Base-by-base conservation (phyloP, 1,140 invertebrate genomes). In the Eubasilissa regina region DNA sequence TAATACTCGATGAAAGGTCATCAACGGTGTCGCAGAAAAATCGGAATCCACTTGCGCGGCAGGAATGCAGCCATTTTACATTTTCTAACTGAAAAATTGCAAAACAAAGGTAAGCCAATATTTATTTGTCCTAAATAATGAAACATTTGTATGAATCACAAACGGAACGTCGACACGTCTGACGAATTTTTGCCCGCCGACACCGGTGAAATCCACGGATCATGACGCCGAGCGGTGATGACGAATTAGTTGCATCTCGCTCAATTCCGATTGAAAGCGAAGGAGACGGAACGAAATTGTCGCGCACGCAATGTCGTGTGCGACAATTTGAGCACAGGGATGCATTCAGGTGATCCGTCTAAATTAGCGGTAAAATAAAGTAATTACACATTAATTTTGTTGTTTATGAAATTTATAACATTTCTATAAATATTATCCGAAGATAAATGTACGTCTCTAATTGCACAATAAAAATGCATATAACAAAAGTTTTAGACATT, bases 41-140 rank as follows among this genome's bases (percentile, higher is more conserved):
- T 35, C 25, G 25, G 25, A 35, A 35, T n/a, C n/a, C n/a, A n/a
- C 25, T 35, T 3, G 25, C 25, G 25, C 6, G 25, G 25, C 25
- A 62, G 11, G 10, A 62, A 62, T 19, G 19, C 35, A 43, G 60
- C 35, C 19, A 13, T 35, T 35, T 35, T 35, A 35, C 55, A 58
- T 58, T 58, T 21, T 58, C 55, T 58, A 58, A 15, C 55, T 21
- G 53, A 21, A 35, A 35, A 58, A 58, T 58, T 58, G 1, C 17
- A 21, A 58, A 58, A 58, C 17, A 19, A 58, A 58, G 55, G 55
- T 15, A 21, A 19, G 17, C 17, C 55, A 58, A 58, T 58, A 58
- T 58, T 58, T 58, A 58, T 21, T 58, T 58, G 55, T 21, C 15
- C 55, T 21, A 58, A 58, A 58, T 58, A 58, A 13, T 58, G 15